A percentile compares a stretch with the other conserved stretches of the same genome.
Conservation (phyloP, 1,140 invertebrate species). For the Drosophila nannoptera region DNA sequence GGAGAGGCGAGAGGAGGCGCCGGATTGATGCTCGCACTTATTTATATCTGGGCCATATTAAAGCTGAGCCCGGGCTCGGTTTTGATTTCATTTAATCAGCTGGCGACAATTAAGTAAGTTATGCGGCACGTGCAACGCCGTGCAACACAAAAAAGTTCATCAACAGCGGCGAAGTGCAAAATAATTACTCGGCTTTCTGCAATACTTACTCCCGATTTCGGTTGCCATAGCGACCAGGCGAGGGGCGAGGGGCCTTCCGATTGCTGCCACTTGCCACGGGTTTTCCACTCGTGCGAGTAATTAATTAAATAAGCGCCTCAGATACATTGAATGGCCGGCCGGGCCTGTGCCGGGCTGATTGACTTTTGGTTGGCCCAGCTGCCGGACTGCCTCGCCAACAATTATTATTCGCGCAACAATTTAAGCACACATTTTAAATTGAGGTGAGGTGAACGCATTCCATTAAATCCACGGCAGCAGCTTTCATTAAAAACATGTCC, state of each 20-base stretch:
- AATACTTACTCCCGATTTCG: slow-evolving; percentile 45
- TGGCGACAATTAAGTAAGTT: slow-evolving; percentile 65
- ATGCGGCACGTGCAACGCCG: slow-evolving; percentile 13
- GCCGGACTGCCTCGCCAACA: neutral
- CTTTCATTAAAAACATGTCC: slow-evolving; percentile 24
- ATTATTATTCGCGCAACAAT: slow-evolving; percentile 28
- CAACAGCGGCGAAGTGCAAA: slow-evolving; percentile 62
- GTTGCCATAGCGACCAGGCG: neutral
- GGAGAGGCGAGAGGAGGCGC: slow-evolving; percentile 28
- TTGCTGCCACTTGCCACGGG: slow-evolving; percentile 28
- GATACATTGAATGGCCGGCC: slow-evolving; percentile 68
- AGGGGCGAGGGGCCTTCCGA: neutral
- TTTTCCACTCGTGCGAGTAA: slow-evolving; percentile 49
- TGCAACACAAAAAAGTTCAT: slow-evolving; percentile 65
- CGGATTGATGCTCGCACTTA: slow-evolving; percentile 54
- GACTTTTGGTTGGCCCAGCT: slow-evolving; percentile 56
- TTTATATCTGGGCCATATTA: slow-evolving; percentile 28
- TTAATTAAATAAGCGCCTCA: slow-evolving; percentile 76
- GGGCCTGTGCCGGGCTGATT: slow-evolving; percentile 67
- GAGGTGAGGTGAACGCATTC: slow-evolving; percentile 16
- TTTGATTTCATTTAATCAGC: slow-evolving; percentile 70
- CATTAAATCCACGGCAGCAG: slow-evolving; percentile 15
- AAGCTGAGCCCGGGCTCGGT: slow-evolving; percentile 26
- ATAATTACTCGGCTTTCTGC: slow-evolving; percentile 67
- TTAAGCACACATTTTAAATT: slow-evolving; percentile 33